Evolutionary conservation across 2,113 vertebrate species (phyloP).

Genomic region (Strix uralensis): DNA sequence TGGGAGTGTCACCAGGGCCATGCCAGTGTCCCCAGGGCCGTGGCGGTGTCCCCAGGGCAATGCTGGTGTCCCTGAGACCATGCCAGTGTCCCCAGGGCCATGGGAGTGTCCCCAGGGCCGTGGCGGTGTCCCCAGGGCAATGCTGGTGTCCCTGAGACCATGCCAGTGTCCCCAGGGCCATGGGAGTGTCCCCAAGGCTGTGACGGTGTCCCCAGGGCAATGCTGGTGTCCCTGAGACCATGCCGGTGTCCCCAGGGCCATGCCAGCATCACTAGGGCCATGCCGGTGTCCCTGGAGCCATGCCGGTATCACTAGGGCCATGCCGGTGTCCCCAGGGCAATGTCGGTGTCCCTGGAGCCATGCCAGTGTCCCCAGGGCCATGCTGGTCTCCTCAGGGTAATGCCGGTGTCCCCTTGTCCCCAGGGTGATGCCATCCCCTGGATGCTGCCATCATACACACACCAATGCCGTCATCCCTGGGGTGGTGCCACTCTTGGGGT

Average conservation of each 20-base stretch:
- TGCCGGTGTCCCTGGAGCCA: fast-evolving
- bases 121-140: fast-evolving
- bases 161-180: no score
- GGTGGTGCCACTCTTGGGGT: background rate
- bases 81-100: no score
- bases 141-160: no score
- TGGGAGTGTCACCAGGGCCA: background rate
- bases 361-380: no score
- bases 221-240: no score
- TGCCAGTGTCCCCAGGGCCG: fast-evolving
- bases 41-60: fast-evolving
- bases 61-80: background rate
- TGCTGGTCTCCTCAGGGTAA: no score
- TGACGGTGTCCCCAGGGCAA: fast-evolving
- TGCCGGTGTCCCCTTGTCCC: background rate
- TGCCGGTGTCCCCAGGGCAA: no score
- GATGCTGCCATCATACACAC: background rate
- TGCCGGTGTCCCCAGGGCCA: no score
- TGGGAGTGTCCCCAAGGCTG: background rate
- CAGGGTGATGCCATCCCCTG: no score
- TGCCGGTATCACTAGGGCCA: no score
- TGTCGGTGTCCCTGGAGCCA: fast-evolving
- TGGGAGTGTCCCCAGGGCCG: background rate
- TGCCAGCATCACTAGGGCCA: no score
- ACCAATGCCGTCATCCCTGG: background rate